phyloP scores from a whole-genome alignment of 1,140 invertebrate genomes.

The Polyergus mexicanus region DNA sequence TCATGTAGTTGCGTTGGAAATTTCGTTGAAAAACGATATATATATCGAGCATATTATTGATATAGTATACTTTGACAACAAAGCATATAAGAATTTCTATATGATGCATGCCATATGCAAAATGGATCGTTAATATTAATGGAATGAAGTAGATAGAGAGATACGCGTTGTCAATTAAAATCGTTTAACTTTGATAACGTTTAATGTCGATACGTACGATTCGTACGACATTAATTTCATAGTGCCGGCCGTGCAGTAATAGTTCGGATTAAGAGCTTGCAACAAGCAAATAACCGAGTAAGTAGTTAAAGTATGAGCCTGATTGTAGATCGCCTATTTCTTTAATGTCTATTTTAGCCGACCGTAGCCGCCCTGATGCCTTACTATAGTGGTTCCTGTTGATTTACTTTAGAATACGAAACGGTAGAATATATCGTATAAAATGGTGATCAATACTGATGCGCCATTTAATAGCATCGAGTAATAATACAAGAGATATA shows the following conservation, averaged over 20 bases:
- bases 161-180: conserved; percentile 33
- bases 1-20: background rate
- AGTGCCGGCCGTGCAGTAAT: conserved; percentile 64
- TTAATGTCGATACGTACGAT: conserved; percentile 7
- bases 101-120: conserved; percentile 44
- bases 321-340: conserved; percentile 49
- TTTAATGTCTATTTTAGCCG: conserved; percentile 22
- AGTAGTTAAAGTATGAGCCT: conserved; percentile 43
- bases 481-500: background rate
- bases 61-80: conserved; percentile 2
- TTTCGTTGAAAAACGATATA: background rate
- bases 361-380: conserved; percentile 12
- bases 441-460: background rate
- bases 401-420: conserved; percentile 45
- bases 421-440: conserved; percentile 3
- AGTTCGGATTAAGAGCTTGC: conserved; percentile 56
- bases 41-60: background rate
- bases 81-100: conserved; percentile 22
- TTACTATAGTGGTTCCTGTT: conserved; percentile 58
- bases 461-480: background rate
- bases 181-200: background rate
- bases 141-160: conserved; percentile 38
- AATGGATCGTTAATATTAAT: background rate
- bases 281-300: conserved; percentile 40
- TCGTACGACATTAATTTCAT: conserved; percentile 43